Evolutionary conservation across 30 jellyfish, hydroid and myxozoan species (phyloP).

Genomic region (Nemopilema nomurai): DNA sequence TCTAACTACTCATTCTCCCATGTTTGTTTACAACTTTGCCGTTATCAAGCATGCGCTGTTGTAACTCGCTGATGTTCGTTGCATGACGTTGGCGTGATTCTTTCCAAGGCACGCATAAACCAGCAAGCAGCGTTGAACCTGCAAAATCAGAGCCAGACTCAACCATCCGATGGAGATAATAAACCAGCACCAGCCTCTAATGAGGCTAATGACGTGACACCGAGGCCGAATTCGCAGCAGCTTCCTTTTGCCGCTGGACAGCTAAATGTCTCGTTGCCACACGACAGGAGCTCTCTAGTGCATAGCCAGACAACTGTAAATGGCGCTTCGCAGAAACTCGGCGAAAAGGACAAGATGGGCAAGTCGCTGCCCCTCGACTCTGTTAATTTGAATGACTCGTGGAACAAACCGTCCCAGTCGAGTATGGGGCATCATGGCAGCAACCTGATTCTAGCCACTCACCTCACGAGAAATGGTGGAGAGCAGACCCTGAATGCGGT

Average conservation of each 20-base stretch:
- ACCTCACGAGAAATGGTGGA: slow-evolving; percentile 35
- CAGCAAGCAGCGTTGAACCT: slow-evolving; percentile 91
- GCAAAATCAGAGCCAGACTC: slow-evolving; percentile 36
- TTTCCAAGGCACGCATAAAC: slow-evolving; percentile 87
- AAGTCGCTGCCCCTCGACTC: neutral
- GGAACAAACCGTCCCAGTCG: slow-evolving; percentile 39
- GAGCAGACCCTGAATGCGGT: slow-evolving; percentile 55
- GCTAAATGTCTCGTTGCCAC: slow-evolving; percentile 22
- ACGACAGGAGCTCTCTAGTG: neutral
- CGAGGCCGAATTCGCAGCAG: slow-evolving; percentile 10
- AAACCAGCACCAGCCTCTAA: slow-evolving; percentile 1
- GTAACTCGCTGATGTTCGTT: too few relatives aligned
- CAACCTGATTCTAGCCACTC: slow-evolving; percentile 11
- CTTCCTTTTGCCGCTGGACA: slow-evolving; percentile 1
- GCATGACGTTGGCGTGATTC: too few relatives aligned
- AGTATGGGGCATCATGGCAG: slow-evolving; percentile 21
- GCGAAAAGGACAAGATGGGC: neutral
- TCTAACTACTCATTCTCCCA: too few relatives aligned
- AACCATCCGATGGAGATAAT: slow-evolving; percentile 8
- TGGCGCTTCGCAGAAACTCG: slow-evolving; percentile 36
- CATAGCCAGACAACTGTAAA: slow-evolving; percentile 12
- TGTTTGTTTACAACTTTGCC: too few relatives aligned
- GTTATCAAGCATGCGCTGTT: too few relatives aligned
- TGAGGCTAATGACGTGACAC: neutral
- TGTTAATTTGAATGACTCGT: slow-evolving; percentile 30